Conservation (phyloP, 2,113 vertebrate species). For the Cinclus mexicanus region DNA sequence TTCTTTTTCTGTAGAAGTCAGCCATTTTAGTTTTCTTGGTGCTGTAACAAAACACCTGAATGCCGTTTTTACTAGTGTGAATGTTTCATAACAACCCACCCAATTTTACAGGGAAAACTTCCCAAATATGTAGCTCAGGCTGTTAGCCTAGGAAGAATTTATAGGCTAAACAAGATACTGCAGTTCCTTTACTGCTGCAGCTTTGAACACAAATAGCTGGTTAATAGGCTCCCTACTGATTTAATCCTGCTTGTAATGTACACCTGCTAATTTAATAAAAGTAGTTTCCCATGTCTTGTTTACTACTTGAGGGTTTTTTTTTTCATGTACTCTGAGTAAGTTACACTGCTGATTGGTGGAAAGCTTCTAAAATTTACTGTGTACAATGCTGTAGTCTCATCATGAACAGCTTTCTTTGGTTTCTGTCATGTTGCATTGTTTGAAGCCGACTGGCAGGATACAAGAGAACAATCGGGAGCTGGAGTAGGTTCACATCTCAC, state of each 20-base stretch:
- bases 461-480: constrained; percentile 32
- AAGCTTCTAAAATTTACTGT: constrained; percentile 3
- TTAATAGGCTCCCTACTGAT: background rate
- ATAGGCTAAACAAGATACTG: background rate
- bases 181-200: background rate
- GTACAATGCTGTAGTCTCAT: background rate
- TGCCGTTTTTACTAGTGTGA: background rate
- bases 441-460: constrained; percentile 31
- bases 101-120: background rate
- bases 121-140: background rate
- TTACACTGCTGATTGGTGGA: background rate
- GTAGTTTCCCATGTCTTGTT: background rate
- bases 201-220: constrained; percentile 8
- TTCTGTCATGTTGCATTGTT: constrained; percentile 21
- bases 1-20: background rate
- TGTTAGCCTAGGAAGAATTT: background rate
- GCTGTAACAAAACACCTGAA: background rate
- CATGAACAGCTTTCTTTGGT: background rate
- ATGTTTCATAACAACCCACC: background rate
- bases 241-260: constrained; percentile 15
- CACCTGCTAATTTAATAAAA: constrained; percentile 43
- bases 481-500: constrained; percentile 20
- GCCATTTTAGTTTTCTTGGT: background rate
- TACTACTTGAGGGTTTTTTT: background rate
- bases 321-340: background rate